phyloP scores from a whole-genome alignment of 2,888 invertebrate genomes.

The Catocala fraxini region DNA sequence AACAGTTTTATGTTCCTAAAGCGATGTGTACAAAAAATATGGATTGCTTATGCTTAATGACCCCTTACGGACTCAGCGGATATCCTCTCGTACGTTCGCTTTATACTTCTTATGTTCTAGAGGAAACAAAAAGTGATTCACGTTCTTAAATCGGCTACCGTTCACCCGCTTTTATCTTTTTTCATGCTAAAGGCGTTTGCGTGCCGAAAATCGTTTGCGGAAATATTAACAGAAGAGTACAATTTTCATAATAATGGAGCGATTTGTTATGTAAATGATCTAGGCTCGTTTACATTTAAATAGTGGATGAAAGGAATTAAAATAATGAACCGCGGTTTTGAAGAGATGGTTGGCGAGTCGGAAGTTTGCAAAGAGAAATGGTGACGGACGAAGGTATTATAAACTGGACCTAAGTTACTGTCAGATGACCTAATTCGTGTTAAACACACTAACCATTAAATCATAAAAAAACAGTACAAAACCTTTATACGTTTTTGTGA shows the following conservation, averaged over 20 bases:
- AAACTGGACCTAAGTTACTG: neutral
- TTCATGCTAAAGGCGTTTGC: constrained; percentile 69
- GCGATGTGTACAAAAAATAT: constrained; percentile 58
- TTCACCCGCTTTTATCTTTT: constrained; percentile 58
- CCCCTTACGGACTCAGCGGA: constrained; percentile 76
- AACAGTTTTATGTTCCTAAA: constrained; percentile 42
- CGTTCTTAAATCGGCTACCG: constrained; percentile 72
- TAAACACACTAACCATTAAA: neutral
- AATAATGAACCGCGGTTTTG: constrained; percentile 10
- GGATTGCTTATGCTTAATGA: constrained; percentile 74
- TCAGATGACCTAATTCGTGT: neutral
- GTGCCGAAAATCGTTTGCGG: constrained; percentile 79
- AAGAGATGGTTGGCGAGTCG: constrained; percentile 1
- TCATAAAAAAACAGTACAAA: neutral
- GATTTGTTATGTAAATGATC: constrained; percentile 61
- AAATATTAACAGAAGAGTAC: constrained; percentile 57
- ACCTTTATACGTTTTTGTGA: neutral
- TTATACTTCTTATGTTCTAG: constrained; percentile 49
- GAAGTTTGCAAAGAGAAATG: constrained; percentile 1
- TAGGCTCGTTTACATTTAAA: constrained; percentile 41
- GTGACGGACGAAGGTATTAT: neutral
- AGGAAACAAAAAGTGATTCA: constrained; percentile 67
- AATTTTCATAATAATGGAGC: constrained; percentile 61
- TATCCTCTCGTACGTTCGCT: constrained; percentile 77
- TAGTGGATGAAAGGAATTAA: constrained; percentile 31